A percentile compares a stretch with the other conserved stretches of the same genome.
Conservation (phyloP, 2,797 vertebrate genomes). For the Apogon hyalosoma region DNA sequence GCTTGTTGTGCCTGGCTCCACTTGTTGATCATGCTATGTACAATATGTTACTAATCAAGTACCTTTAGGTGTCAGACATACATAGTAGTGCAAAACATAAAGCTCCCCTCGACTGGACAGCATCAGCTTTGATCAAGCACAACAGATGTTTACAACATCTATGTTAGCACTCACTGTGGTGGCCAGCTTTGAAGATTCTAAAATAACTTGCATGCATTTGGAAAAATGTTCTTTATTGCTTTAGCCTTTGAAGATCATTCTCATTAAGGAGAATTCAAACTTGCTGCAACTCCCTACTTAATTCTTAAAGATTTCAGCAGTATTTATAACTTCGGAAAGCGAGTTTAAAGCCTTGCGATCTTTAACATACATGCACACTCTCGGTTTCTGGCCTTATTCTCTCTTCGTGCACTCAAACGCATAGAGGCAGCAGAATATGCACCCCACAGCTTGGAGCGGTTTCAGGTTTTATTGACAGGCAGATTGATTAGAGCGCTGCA, state of each 20-base stretch:
- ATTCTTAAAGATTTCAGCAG: background rate
- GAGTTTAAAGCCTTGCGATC: background rate
- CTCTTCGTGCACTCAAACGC: constrained; percentile 9
- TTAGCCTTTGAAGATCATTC: constrained; percentile 3
- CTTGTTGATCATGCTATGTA: constrained; percentile 26
- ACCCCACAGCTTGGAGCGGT: constrained; percentile 20
- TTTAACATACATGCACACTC: constrained; percentile 11
- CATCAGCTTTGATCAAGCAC: background rate
- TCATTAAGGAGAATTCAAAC: constrained; percentile 3
- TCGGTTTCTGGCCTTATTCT: constrained; percentile 7
- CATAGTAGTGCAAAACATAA: background rate
- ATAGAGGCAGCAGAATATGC: background rate
- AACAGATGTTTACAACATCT: background rate
- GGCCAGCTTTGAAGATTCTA: constrained; percentile 11
- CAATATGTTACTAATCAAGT: constrained; percentile 1
- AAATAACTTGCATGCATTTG: background rate
- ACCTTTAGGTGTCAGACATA: constrained; percentile 1
- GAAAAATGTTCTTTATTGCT: constrained; percentile 4
- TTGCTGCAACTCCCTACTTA: background rate
- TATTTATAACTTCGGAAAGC: constrained; percentile 9
- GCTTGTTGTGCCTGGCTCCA: no score
- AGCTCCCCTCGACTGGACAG: background rate
- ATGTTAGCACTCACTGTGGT: background rate
- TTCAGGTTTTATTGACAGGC: constrained; percentile 54
- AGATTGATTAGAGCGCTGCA: constrained; percentile 65